Conservation (phyloP, 2,797 vertebrate species). For the Trichosurus vulpecula region DNA sequence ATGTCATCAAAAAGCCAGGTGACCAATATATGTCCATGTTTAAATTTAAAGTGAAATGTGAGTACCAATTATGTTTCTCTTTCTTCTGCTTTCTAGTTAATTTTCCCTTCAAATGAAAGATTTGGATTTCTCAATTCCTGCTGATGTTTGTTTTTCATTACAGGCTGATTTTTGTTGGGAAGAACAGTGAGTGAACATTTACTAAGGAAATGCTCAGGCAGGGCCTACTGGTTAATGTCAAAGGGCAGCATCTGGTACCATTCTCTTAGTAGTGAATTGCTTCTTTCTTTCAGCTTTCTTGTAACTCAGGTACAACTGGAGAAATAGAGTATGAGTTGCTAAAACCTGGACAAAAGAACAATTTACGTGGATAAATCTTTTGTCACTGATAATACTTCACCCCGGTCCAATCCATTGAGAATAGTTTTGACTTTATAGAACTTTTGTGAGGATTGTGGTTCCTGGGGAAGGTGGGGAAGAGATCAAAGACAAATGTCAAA, state of each 20-base stretch:
- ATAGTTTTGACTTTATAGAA: background rate
- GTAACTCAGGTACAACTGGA: slow-evolving; percentile 67
- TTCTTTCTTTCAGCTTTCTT: slow-evolving; percentile 76
- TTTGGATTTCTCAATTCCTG: slow-evolving; percentile 44
- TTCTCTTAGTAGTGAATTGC: slow-evolving; percentile 73
- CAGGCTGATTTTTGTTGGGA: slow-evolving; percentile 28
- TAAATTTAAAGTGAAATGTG: background rate
- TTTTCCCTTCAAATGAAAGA: slow-evolving; percentile 7
- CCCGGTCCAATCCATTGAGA: slow-evolving; percentile 55
- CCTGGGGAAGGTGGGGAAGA: background rate
- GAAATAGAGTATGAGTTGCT: slow-evolving; percentile 67
- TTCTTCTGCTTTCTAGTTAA: slow-evolving; percentile 53
- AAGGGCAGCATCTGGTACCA: slow-evolving; percentile 78
- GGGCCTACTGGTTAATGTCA: slow-evolving; percentile 75
- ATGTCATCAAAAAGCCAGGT: slow-evolving; percentile 1
- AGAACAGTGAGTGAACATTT: slow-evolving; percentile 57
- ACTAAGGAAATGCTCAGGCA: slow-evolving; percentile 71
- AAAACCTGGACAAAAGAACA: slow-evolving; percentile 71
- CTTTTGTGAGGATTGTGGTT: background rate
- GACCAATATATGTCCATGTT: background rate
- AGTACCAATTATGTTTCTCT: background rate
- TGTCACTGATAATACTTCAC: slow-evolving; percentile 66
- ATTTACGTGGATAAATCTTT: slow-evolving; percentile 75
- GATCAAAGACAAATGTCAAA: slow-evolving; percentile 49
- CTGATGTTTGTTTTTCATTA: slow-evolving; percentile 56